phyloP scores from a whole-genome alignment of 2,888 invertebrate species.

The Drosophila setosimentum region DNA sequence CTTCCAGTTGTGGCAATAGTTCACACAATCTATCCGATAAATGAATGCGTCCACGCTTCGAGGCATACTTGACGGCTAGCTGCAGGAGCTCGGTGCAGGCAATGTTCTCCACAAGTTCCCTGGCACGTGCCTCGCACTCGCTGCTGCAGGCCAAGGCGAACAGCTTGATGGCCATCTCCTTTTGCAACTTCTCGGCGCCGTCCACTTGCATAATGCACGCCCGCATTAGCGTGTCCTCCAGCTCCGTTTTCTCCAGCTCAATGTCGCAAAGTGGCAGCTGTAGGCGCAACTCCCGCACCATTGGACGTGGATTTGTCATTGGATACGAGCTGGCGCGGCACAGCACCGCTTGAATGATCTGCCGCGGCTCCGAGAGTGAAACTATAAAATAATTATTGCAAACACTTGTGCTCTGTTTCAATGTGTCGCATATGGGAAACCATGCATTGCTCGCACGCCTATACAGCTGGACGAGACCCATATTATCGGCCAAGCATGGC shows the following conservation, averaged over 20 bases:
- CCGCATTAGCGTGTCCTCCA: slow-evolving; percentile 91
- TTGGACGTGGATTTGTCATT: slow-evolving; percentile 93
- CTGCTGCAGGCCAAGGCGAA: slow-evolving; percentile 96
- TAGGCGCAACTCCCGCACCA: slow-evolving; percentile 90
- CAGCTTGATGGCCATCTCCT: slow-evolving; percentile 93
- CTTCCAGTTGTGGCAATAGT: slow-evolving; percentile 86
- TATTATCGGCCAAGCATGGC: slow-evolving; percentile 91
- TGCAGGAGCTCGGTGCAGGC: slow-evolving; percentile 91
- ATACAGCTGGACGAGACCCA: slow-evolving; percentile 91
- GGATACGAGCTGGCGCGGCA: slow-evolving; percentile 97
- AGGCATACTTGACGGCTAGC: slow-evolving; percentile 95
- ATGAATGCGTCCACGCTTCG: slow-evolving; percentile 90
- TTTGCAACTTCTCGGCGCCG: slow-evolving; percentile 89
- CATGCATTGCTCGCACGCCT: slow-evolving; percentile 90
- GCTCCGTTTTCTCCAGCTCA: slow-evolving; percentile 91
- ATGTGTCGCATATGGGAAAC: slow-evolving; percentile 93
- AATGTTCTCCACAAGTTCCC: slow-evolving; percentile 94
- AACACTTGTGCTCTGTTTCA: slow-evolving; percentile 89
- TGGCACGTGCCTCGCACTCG: slow-evolving; percentile 93
- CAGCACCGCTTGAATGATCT: slow-evolving; percentile 92
- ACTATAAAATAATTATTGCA: slow-evolving; percentile 91
- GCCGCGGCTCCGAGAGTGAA: slow-evolving; percentile 91
- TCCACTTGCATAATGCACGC: slow-evolving; percentile 88
- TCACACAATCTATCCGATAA: slow-evolving; percentile 91
- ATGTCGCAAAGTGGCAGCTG: slow-evolving; percentile 92